Evolutionary conservation across 2,113 vertebrate genomes (phyloP).

Genomic region (Sapajus apella): DNA sequence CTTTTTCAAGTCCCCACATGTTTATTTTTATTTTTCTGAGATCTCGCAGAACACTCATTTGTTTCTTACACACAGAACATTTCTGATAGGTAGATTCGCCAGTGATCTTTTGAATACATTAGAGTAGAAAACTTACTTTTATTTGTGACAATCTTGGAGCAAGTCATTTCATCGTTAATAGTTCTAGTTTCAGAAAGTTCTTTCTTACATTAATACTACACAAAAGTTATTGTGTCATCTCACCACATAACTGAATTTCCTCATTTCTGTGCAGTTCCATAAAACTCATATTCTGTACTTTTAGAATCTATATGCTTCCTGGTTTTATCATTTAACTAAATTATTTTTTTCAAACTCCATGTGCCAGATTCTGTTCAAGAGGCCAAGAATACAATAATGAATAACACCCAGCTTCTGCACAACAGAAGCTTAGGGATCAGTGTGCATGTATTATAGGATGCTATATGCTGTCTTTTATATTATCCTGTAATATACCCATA

Average conservation of each 20-base stretch:
- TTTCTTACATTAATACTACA: not conserved
- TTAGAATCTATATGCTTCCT: not conserved
- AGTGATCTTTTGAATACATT: not conserved
- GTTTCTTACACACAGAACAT: not conserved
- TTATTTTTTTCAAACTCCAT: not conserved
- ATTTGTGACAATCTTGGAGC: not conserved
- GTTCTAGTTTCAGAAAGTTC: not conserved
- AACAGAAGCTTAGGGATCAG: not conserved
- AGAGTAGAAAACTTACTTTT: not conserved
- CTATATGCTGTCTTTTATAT: not conserved
- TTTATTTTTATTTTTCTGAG: no score
- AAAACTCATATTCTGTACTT: not conserved
- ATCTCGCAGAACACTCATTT: not conserved
- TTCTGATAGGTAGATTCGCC: not conserved
- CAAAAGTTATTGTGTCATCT: not conserved
- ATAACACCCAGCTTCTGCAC: not conserved
- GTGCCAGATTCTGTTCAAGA: not conserved
- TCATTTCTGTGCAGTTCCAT: not conserved
- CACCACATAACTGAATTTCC: not conserved
- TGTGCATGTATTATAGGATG: rapidly evolving
- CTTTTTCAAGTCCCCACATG: not conserved
- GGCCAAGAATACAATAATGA: not conserved
- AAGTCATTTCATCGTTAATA: not conserved
- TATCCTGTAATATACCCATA: not conserved
- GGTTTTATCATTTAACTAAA: not conserved